A percentile compares a stretch with the other conserved stretches of the same genome.
These are phyloP conservation scores for Lycaon pictus DNA, from an alignment of 2,113 vertebrate genomes.

Conservation along the genomic window DNA sequence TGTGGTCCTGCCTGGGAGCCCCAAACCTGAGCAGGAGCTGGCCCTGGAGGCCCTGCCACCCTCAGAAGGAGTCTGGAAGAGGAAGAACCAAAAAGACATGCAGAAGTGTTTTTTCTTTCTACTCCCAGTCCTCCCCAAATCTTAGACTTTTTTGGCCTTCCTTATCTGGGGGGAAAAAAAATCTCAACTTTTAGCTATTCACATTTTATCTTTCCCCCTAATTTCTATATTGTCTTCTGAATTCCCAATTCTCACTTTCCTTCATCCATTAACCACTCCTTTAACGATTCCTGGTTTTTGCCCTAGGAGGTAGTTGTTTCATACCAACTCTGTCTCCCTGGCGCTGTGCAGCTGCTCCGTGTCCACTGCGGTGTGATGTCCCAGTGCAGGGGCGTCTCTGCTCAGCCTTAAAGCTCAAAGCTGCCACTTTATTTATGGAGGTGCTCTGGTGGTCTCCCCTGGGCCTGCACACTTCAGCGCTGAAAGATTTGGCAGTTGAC, in stretches of 20 bases:
- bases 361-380: background rate
- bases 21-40: accelerated
- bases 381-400: background rate
- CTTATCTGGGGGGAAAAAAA: background rate
- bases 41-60: no score
- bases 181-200: background rate
- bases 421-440: accelerated
- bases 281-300: background rate
- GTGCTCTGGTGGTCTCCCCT: no score
- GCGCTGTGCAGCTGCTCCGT: accelerated
- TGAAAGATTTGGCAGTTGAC: background rate
- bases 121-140: background rate
- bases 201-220: background rate
- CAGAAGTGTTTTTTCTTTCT: background rate
- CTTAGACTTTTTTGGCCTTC: background rate
- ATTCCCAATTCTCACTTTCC: background rate
- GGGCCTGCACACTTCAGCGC: background rate
- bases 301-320: no score
- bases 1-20: accelerated
- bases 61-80: background rate
- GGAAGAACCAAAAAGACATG: accelerated
- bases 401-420: background rate
- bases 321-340: no score
- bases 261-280: background rate
- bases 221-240: background rate